These are phyloP conservation scores for Gymnocheta viridis DNA, from an alignment of 2,888 invertebrate species.

Conservation along the genomic window DNA sequence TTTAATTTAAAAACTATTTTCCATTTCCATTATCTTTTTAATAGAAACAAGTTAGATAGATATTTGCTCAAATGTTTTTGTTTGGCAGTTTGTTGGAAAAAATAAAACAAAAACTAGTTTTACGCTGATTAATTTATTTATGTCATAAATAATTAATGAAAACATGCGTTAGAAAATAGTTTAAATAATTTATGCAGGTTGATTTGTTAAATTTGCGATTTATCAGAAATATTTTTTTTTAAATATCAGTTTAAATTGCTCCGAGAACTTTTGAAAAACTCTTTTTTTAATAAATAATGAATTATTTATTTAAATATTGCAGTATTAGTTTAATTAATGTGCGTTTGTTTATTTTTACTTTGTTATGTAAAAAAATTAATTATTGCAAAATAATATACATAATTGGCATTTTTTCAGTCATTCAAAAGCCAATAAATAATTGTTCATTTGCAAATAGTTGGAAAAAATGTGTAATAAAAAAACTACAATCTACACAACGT, in stretches of 20 bases:
- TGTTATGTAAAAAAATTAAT: not conserved
- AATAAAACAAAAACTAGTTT: constrained; percentile 40
- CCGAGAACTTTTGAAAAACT: not conserved
- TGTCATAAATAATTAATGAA: constrained; percentile 60
- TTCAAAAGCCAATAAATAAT: constrained; percentile 48
- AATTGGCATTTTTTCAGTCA: constrained; percentile 42
- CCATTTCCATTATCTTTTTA: no score
- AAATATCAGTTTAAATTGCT: constrained; percentile 14
- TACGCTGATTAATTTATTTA: constrained; percentile 10
- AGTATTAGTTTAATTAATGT: not conserved
- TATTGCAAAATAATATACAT: not conserved
- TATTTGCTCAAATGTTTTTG: not conserved
- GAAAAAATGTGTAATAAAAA: not conserved
- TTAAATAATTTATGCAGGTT: constrained; percentile 56
- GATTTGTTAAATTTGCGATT: constrained; percentile 51
- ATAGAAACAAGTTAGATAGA: not conserved
- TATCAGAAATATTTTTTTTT: constrained; percentile 24
- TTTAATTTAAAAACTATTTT: constrained; percentile 34
- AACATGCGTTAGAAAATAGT: constrained; percentile 63
- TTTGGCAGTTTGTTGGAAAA: constrained; percentile 3
- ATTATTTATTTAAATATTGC: constrained; percentile 13
- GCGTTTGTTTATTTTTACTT: not conserved
- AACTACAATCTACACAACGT: not conserved
- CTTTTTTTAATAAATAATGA: constrained; percentile 14
- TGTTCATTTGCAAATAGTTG: constrained; percentile 22